Evolutionary conservation across 2,888 invertebrate genomes (phyloP), one percentile per base, ranked within the genome.

Genomic region (Melanostoma scalare): DNA sequence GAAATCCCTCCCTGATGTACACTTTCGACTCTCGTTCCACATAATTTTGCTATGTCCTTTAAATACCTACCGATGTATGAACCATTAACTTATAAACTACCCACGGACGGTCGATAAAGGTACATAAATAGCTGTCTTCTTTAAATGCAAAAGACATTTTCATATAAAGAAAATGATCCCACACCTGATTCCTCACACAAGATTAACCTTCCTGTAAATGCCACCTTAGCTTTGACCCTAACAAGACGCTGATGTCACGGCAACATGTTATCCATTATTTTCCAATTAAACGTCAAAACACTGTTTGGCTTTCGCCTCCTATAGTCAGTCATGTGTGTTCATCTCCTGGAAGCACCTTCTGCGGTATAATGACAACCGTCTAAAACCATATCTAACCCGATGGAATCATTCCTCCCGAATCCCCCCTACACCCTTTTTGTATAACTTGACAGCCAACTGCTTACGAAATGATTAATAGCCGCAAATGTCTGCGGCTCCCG

Each of bases 381-480:
- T 35, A 10, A 50, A 31, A 36, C 60, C 63, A 36, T 73, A 63
- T 80, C 69, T 74, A 69, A 69, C 61, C 4, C 4, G 30, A 0
- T 4, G 33, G 33, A 42, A 61, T 4, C 61, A 4, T 30, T 36
- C 38, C 36, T 38, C 61, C 44, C 20, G 20, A 58, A 42, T 46
- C 6, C 35, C 53, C n/a, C 46, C 52, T 42, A 40, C 53, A 52
- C 35, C 46, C n/a, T n/a, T n/a, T n/a, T n/a, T n/a, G n/a, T n/a
- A n/a, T 58, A 44, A 44, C 33, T 20, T 46, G 9, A 42, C 38
- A 63, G n/a, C 40, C 38, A 53, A 52, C 44, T 10, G 40, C 72
- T 72, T 73, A 73, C 56, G 46, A 6, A 60, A 77, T 82, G 82
- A 82, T 82, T 82, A 82, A 82, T 82, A 68, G 58, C 58, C 58